Evolutionary conservation across 2,888 invertebrate species (phyloP).

Genomic region (Diaphora mendica): DNA sequence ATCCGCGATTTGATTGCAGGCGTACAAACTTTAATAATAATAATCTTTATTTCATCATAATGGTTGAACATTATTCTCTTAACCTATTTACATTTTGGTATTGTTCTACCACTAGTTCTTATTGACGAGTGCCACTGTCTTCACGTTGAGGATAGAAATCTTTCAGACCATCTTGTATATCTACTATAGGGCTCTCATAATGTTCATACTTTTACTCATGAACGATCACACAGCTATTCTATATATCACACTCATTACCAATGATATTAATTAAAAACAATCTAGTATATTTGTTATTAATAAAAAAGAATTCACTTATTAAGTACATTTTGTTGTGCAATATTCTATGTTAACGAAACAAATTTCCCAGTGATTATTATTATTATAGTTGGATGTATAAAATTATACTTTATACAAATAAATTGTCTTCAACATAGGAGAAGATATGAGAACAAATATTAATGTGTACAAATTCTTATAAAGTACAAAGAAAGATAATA

Average conservation of each 20-base stretch:
- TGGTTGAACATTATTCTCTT: too few relatives aligned
- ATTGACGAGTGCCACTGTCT: too few relatives aligned
- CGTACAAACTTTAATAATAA: too few relatives aligned
- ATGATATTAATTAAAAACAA: background rate
- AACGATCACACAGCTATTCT: background rate
- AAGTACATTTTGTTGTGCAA: background rate
- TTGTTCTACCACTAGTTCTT: too few relatives aligned
- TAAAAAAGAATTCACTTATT: too few relatives aligned
- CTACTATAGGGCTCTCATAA: background rate
- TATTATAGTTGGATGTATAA: background rate
- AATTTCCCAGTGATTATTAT: background rate
- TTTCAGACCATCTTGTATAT: background rate
- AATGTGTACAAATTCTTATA: constrained; percentile 29
- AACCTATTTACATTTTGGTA: too few relatives aligned
- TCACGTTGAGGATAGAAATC: too few relatives aligned
- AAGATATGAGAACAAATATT: constrained; percentile 17
- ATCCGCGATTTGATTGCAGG: too few relatives aligned
- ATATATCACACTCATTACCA: background rate
- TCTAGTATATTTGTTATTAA: background rate
- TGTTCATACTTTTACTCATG: background rate
- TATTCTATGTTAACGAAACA: background rate
- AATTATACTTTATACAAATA: constrained; percentile 4
- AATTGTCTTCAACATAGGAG: constrained; percentile 10
- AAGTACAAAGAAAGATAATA: constrained; percentile 38
- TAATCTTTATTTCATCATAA: too few relatives aligned